phyloP scores from a whole-genome alignment of 2,797 vertebrate species.

The Phoeniculus purpureus region DNA sequence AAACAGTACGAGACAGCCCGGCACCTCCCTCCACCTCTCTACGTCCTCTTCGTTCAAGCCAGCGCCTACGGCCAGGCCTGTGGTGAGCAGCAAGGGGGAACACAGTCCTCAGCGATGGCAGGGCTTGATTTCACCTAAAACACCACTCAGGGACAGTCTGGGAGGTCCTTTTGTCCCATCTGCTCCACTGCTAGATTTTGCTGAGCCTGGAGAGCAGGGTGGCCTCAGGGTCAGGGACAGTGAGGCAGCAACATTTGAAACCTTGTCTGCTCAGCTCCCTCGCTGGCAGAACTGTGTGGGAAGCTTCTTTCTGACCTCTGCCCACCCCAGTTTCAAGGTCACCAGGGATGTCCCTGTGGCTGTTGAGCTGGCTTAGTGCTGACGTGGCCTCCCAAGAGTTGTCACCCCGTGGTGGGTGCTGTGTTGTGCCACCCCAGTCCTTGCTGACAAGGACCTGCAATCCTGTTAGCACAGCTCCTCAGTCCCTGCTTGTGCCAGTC shows the following conservation, averaged over 20 bases:
- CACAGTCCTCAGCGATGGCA: rapidly evolving
- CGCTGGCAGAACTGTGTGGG: background rate
- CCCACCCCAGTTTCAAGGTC: background rate
- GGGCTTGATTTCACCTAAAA: background rate
- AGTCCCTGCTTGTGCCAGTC: background rate
- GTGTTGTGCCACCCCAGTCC: rapidly evolving
- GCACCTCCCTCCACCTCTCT: slow-evolving; percentile 93
- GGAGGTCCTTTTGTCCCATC: background rate
- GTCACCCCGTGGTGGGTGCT: background rate
- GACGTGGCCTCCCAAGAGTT: background rate
- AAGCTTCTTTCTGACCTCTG: background rate
- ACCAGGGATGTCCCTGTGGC: background rate
- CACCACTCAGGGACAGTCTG: background rate
- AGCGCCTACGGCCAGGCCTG: slow-evolving; percentile 95
- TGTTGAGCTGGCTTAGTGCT: background rate
- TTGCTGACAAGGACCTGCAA: no score
- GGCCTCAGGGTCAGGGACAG: rapidly evolving
- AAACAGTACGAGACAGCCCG: slow-evolving; percentile 93
- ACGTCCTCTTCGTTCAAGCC: slow-evolving; percentile 95
- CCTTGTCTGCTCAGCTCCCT: slow-evolving; percentile 52
- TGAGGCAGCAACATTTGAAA: slow-evolving; percentile 58
- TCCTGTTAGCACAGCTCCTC: rapidly evolving
- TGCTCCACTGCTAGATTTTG: background rate
- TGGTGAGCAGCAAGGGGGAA: slow-evolving; percentile 77
- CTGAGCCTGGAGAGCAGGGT: background rate